Evolutionary conservation across 1,140 invertebrate genomes (phyloP).

Genomic region (Pomphorhynchus laevis): DNA sequence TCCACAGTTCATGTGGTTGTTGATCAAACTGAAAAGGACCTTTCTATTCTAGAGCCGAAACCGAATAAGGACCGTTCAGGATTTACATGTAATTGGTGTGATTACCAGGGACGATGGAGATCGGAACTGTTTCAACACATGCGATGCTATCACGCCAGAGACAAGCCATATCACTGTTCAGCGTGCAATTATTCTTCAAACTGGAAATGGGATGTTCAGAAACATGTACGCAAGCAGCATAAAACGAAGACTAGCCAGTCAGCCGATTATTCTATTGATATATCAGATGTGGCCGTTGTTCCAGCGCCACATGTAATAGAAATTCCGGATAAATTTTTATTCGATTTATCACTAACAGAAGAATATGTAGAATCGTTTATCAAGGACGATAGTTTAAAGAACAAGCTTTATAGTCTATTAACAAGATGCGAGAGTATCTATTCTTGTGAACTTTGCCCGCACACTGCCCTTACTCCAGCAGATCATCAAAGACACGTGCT

Average conservation of each 20-base stretch:
- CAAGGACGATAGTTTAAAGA: not conserved
- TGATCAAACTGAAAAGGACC: no score
- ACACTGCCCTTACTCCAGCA: slow-evolving; percentile 16
- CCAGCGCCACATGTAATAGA: not conserved
- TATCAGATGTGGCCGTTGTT: not conserved
- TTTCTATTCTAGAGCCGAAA: no score
- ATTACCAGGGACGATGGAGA: slow-evolving; percentile 19
- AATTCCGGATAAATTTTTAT: not conserved
- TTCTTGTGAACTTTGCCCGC: slow-evolving; percentile 17
- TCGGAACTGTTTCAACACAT: slow-evolving; percentile 21
- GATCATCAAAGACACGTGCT: slow-evolving; percentile 17
- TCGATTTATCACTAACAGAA: not conserved
- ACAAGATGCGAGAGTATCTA: not conserved
- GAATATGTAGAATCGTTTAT: not conserved
- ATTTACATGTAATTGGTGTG: slow-evolving; percentile 15
- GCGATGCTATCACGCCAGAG: slow-evolving; percentile 19
- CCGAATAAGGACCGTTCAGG: no score
- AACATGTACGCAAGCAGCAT: not conserved
- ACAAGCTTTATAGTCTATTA: not conserved
- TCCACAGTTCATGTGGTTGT: no score
- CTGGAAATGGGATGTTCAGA: slow-evolving; percentile 21
- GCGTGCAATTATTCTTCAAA: slow-evolving; percentile 18
- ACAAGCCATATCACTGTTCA: slow-evolving; percentile 19
- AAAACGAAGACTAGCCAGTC: not conserved
- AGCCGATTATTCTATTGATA: not conserved